Base-by-base conservation (phyloP, 2,797 vertebrate species). In the Catamblyrhynchus diadema region DNA sequence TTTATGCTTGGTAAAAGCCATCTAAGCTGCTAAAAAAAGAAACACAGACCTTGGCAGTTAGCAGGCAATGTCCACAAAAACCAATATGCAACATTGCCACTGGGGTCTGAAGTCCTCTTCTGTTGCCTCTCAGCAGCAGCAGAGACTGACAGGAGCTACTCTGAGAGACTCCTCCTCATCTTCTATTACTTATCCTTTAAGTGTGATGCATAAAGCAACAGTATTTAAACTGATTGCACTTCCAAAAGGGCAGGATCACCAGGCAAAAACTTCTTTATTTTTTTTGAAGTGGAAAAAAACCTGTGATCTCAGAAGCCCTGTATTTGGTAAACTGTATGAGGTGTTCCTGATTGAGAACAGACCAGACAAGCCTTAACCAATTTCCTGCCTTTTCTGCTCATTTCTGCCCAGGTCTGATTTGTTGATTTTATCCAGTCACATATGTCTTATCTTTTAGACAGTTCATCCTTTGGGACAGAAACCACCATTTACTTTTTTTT, bases 1-100 rank as follows among this genome's bases (percentile, higher is more conserved):
- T 94, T 96, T 97, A 88, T 81, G 54, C 80, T 87, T 83, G 44
- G 79, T 88, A 89, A 92, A 95, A 96, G 69, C 70, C 82, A 57
- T 39, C 32, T 93, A 93, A 93, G 44, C 50, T 86, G 23, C 91
- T 94, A 94, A 94, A 93, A 89, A 88, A 86, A 84, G 92, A 72
- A 95, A 77, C 37, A 22, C 27, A 86, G 67, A 60, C 33, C n/a
- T 42, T 91, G 77, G 73, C 62, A 91, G 62, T 88, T 86, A 86
- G 66, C 60, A 86, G 77, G 47, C 41, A 44, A 59, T 83, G 62
- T 61, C 61, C 80, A 81, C 87, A 90, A 81, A 86, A 65, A 93
- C 86, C 80, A 86, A 81, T 79, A 60, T 30, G 59, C 33, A 88
- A 28, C 62, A 50, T 8, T 64, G 57, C 41, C 25, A 67, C 44